phyloP scores from a whole-genome alignment of 1,140 invertebrate species.

The Piezodorus guildinii region DNA sequence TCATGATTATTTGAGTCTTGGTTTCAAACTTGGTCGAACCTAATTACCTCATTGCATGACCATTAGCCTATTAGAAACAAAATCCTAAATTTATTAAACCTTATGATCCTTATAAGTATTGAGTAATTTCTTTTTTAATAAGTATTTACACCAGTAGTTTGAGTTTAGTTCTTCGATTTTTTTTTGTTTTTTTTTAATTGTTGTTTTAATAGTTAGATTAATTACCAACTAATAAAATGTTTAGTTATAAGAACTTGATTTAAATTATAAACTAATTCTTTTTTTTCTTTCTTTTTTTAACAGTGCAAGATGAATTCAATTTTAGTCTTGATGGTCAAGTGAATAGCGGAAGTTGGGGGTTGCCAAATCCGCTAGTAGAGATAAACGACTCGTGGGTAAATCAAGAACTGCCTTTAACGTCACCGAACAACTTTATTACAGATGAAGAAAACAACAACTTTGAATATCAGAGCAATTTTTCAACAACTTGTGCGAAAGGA shows the following conservation, averaged over 20 bases:
- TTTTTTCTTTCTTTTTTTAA: slow-evolving; percentile 16
- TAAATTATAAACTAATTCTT: not conserved
- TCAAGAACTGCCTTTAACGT: slow-evolving; percentile 9
- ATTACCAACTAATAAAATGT: not conserved
- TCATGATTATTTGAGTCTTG: not conserved
- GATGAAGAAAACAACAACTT: slow-evolving; percentile 16
- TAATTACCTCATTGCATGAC: too few species aligned
- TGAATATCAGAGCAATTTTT: slow-evolving; percentile 8
- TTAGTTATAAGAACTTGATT: not conserved
- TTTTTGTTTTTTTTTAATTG: not conserved
- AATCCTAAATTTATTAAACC: too few species aligned
- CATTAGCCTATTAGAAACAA: too few species aligned
- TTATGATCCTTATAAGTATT: too few species aligned
- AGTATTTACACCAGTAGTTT: too few species aligned
- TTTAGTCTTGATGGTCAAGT: slow-evolving; percentile 17
- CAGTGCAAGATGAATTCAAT: slow-evolving; percentile 20
- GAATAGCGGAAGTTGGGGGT: slow-evolving; percentile 7
- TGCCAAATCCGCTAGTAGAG: not conserved
- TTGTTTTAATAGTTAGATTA: not conserved
- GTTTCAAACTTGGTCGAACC: too few species aligned
- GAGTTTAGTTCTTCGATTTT: too few species aligned
- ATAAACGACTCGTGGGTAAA: not conserved
- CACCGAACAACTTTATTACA: not conserved
- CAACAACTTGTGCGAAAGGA: not conserved
- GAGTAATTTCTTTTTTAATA: too few species aligned